These are phyloP conservation scores for Drosophila colorata DNA, from an alignment of 2,888 invertebrate genomes.

Conservation along the genomic window DNA sequence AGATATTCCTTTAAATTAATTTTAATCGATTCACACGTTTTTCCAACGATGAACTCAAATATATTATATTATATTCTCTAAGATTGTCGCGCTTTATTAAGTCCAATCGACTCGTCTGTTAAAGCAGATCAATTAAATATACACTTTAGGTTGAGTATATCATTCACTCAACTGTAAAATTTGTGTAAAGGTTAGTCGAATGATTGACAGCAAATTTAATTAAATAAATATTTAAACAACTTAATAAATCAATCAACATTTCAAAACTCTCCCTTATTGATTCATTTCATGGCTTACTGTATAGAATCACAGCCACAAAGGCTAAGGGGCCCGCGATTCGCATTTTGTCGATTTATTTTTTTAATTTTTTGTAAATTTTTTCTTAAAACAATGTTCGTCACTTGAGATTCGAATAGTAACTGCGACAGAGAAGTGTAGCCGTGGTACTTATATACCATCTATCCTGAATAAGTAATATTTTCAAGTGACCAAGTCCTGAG, in stretches of 20 bases:
- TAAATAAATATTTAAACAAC: not conserved
- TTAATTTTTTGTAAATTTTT: no score
- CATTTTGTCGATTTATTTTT: no score
- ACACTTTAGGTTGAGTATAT: no score
- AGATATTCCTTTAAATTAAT: no score
- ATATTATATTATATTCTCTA: no score
- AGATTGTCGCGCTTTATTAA: no score
- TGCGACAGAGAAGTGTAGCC: not conserved
- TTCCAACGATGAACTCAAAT: no score
- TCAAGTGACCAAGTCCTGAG: not conserved
- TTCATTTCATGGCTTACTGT: constrained; percentile 6
- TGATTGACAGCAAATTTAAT: not conserved
- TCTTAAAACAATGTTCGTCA: not conserved
- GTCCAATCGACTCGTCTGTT: no score
- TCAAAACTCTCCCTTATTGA: not conserved
- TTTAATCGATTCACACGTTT: no score
- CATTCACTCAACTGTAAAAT: no score
- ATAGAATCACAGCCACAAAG: constrained; percentile 8
- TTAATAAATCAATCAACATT: no score
- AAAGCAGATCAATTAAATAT: no score
- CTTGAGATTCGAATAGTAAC: constrained; percentile 7
- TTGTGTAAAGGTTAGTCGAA: not conserved
- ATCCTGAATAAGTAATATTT: not conserved
- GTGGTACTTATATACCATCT: constrained; percentile 7
- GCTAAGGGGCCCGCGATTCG: not conserved